Base-by-base conservation (phyloP, 2,888 invertebrate species). In the Bedellia somnulentella region DNA sequence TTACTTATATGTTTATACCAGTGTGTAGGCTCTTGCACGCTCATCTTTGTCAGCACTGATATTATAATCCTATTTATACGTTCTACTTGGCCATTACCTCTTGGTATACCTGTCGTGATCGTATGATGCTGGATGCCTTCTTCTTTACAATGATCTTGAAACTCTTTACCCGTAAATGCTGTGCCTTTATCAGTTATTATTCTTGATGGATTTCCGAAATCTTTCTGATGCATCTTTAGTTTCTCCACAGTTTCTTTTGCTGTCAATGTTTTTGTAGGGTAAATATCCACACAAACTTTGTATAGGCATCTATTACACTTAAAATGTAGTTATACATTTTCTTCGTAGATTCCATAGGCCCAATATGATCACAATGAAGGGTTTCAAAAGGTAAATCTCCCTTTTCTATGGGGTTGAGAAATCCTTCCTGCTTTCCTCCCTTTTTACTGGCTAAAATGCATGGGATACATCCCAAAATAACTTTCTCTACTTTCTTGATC, bases 231-330 rank as follows among this genome's bases (percentile, higher is more conserved):
- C 3, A 35, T 12, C 4, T 33, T 33, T 1, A 58, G 24, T 35
- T 47, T 52, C 2, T 39, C 15, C 5, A 59, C 24, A 0, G 40
- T 46, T 30, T 62, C 53, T 13, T 41, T 39, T 2, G 52, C 34
- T 0, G 41, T 38, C n/a, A 42, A 37, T 3, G 47, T 38, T 27
- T 55, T 53, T 2, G 43, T 40, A 9, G 51, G 49, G 26, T n/a
- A n/a, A 45, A 53, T 0, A 53, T 28, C 49, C 54, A 56, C 2
- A 37, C 39, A 39, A 52, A 55, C 31, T 54, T 56, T 0, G 49
- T 47, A 26, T 47, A 55, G 0, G 34, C 44, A 25, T 59, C 53
- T 0, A 54, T 35, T 3, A 53, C 40, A 0, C 44, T 45, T 3
- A 58, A 37, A 3, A 61, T 47, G 28, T 56, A 37, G 10, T 49